Base-by-base conservation (phyloP, 1,140 invertebrate genomes). In the Drosophila nikananu region DNA sequence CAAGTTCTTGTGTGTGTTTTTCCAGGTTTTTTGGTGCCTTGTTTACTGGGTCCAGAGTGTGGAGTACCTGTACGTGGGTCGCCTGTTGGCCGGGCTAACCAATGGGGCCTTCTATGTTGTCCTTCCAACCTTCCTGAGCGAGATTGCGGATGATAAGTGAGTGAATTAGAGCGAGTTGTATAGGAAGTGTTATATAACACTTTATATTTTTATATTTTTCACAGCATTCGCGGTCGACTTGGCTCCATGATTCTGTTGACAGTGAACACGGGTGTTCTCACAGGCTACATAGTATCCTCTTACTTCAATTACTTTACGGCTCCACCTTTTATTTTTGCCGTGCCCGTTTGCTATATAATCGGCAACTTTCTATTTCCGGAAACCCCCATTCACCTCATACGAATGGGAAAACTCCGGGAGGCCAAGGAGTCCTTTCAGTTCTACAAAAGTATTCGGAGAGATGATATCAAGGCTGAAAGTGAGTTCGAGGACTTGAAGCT, bases 231-330 rank as follows among this genome's bases (percentile, higher is more conserved):
- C 54, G 98, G 97, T 12, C 94, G 95, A 0, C 94, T 98, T 1
- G 97, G 97, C 0, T 96, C 97, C 0, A 95, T 97, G 86, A 96
- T 97, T 65, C 97, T 98, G 91, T 92, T 98, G 1, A 96, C 96
- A 60, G 94, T 98, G 1, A 97, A 96, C 3, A 90, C 96, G 7
- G 97, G 97, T 0, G 97, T 97, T 21, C 93, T 98, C 0, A 93
- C 95, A 25, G 95, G 96, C 0, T 98, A 96, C 87, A 93, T 96
- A 0, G 77, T 97, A 0, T 97, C 97, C 6, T 93, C 95, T 12
- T 93, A 94, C 65, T 93, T 95, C 0, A 92, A 93, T 30, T 97
- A 96, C 94, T 93, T 94, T 25, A 90, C 92, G 0, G 92, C 98
- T 21, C 96, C 96, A 0, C 93, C 96, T 1, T 89, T 95, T 13